Base-by-base conservation (phyloP, 1,140 invertebrate species). In the Matsumurasca onukii region DNA sequence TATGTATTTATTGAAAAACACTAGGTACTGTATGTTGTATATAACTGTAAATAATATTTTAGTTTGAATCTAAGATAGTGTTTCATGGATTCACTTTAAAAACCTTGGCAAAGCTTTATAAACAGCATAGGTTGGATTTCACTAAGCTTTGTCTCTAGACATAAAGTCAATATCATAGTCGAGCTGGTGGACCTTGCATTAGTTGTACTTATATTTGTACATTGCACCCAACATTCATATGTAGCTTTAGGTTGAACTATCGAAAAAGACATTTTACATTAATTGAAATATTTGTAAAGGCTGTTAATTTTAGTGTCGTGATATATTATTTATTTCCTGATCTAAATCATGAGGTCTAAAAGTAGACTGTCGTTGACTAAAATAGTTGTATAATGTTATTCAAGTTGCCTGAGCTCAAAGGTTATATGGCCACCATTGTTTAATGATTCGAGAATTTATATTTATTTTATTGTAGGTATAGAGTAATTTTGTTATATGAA, bases 301-400 rank as follows among this genome's bases (percentile, higher is more conserved):
- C 62, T 65, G 62, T 65, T 65, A 65, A 39, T 65, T 65, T 65
- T 65, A 65, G 62, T 45, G n/a, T 65, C 25, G 62, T 65, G 62
- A 65, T 65, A 65, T 65, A 65, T 65, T 65, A 48, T 48, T 65
- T 65, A 65, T 65, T 65, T 65, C 48, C 24, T 45, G 13, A 24
- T 59, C 55, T 59, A 25, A 27, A 27, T 22, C 30, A 27, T 59
- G 55, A 59, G 55, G 3, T n/a, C 22, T n/a, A 29, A 27, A 27
- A 12, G 15, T 24, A 29, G 55, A 13, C 2, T 59, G 30, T 5
- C 30, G 55, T 27, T 17, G 24, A n/a, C 24, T 51, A 51, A n/a
- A n/a, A 52, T 22, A 22, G 24, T 29, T 27, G 24, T 24, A 12
- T 15, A 25, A 27, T 59, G 55, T 59, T 59, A 59, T 27, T 59